These are phyloP conservation scores for Xyrichtys novacula DNA, from an alignment of 2,797 vertebrate species.

Conservation along the genomic window DNA sequence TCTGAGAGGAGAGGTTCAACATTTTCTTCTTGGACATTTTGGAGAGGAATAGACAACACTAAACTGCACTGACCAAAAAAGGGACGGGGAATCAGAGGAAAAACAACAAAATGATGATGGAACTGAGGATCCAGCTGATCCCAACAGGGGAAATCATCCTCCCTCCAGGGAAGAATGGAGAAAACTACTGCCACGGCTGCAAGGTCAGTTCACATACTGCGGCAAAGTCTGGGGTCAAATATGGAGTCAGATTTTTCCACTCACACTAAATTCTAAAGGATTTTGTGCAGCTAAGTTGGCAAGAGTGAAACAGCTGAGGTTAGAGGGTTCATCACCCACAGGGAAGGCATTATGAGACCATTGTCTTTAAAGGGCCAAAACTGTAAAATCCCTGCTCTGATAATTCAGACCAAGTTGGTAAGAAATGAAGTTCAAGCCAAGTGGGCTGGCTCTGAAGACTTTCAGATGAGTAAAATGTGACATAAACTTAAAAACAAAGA, in stretches of 20 bases:
- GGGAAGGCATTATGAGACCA: too few relatives aligned
- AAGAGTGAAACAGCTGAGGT: constrained; percentile 38
- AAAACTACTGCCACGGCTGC: constrained; percentile 83
- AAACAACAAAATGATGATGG: constrained; percentile 79
- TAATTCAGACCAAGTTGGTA: constrained; percentile 9
- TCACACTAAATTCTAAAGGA: constrained; percentile 18
- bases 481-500: background rate
- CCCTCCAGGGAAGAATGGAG: constrained; percentile 84
- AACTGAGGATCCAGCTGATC: constrained; percentile 85
- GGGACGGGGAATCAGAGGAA: background rate
- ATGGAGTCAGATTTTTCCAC: constrained; percentile 41
- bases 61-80: background rate
- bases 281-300: constrained; percentile 26
- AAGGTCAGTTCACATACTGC: constrained; percentile 76
- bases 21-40: constrained; percentile 3
- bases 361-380: too few relatives aligned
- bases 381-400: too few relatives aligned
- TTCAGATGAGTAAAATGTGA: background rate
- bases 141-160: constrained; percentile 87
- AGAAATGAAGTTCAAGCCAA: too few relatives aligned
- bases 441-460: background rate
- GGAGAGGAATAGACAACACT: constrained; percentile 15
- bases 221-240: constrained; percentile 14
- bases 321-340: constrained; percentile 34
- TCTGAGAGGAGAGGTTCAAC: constrained; percentile 4